Base-by-base conservation (phyloP, 2,797 vertebrate species). In the Pelochelys cantorii region DNA sequence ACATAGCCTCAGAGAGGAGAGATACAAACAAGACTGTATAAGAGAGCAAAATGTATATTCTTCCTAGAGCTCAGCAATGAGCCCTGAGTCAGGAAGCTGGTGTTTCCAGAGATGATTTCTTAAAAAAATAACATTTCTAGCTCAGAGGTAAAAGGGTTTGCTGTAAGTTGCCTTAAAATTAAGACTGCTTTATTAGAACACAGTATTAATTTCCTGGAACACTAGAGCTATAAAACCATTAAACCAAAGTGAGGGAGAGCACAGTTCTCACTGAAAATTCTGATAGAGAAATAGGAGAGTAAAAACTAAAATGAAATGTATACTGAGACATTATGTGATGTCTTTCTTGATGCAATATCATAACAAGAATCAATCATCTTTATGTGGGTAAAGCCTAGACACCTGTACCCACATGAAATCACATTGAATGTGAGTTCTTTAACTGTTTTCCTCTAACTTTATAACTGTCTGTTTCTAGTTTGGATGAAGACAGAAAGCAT, bases 11-110 rank as follows among this genome's bases (percentile, higher is more conserved):
- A 93, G 89, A 88, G 55, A 84, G 31, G 56, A 78, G 74, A 15
- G 79, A 92, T 90, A 79, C 55, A 90, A 93, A 96, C 0, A 84
- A 86, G 81, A 78, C 91, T 90, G 86, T 95, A 65, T 84, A 89
- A 95, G 79, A 25, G 77, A 89, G 85, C 82, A 95, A 95, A 89
- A 81, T 54, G 89, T 95, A 81, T 83, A 57, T 90, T 79, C 65
- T 93, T 74, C 89, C 89, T 88, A 79, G 92, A 95, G 86, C 52
- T 3, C 0, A 91, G 86, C 77, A 90, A n/a, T 86, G 81, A 84
- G 29, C 90, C 85, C 59, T 81, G 71, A 79, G 75, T 93, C 79
- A 75, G 55, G 42, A 93, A 85, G 65, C 81, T 79, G 86, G 52
- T 92, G 42, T 81, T 87, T 79, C 84, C 81, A 85, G 85, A 93